A percentile compares a stretch with the other conserved stretches of the same genome.
Conservation (phyloP, 2,797 vertebrate genomes). For the Sebastes jordani region DNA sequence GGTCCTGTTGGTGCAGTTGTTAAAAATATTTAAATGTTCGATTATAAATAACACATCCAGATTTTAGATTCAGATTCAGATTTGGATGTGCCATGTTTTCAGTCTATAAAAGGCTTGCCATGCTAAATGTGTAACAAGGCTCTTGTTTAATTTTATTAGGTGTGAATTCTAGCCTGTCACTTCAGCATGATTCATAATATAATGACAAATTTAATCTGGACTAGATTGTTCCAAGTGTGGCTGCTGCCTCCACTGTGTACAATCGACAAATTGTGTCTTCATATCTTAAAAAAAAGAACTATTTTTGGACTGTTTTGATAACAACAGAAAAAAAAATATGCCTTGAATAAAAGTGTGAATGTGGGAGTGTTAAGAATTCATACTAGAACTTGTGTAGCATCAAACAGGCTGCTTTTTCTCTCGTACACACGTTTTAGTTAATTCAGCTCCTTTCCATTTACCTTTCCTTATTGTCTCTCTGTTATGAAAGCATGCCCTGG, state of each 20-base stretch:
- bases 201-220: conserved; percentile 38
- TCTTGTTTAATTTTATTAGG: conserved; percentile 41
- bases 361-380: conserved; percentile 59
- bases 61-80: neutral
- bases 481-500: neutral
- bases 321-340: conserved; percentile 20
- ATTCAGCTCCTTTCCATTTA: conserved; percentile 9
- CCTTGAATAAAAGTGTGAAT: conserved; percentile 42
- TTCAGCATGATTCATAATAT: conserved; percentile 36
- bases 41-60: neutral
- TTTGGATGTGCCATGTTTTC: neutral
- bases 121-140: conserved; percentile 6
- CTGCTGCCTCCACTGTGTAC: conserved; percentile 18
- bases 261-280: conserved; percentile 33
- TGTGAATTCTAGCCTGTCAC: conserved; percentile 40
- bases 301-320: conserved; percentile 34
- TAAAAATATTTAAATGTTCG: neutral
- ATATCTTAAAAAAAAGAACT: conserved; percentile 14
- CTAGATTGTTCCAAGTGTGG: conserved; percentile 14
- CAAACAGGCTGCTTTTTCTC: neutral
- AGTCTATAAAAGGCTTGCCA: neutral
- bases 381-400: conserved; percentile 8
- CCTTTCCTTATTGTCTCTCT: neutral
- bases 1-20: neutral
- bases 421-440: neutral